These are phyloP conservation scores for Sapajus apella DNA, from an alignment of 2,113 vertebrate species.

Conservation along the genomic window DNA sequence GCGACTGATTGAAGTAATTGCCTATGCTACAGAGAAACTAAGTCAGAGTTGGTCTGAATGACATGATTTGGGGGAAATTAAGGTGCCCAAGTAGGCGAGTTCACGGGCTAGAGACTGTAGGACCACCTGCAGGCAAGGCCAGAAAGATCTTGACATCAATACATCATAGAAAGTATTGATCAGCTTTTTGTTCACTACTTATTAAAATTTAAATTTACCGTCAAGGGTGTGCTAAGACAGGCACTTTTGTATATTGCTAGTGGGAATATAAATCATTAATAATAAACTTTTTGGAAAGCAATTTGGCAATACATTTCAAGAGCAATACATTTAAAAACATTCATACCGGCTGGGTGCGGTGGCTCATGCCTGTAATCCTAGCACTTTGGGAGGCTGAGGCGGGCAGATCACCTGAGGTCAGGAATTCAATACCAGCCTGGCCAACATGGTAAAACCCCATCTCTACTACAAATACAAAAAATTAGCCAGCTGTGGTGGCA, in stretches of 20 bases:
- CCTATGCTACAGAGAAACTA: background rate
- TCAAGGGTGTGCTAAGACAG: background rate
- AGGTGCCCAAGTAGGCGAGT: background rate
- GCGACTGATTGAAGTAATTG: background rate
- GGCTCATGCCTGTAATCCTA: no score
- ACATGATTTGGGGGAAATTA: background rate
- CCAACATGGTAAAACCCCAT: no score
- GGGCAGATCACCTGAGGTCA: background rate
- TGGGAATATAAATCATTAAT: slow-evolving; percentile 13
- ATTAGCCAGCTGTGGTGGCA: no score
- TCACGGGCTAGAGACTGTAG: background rate
- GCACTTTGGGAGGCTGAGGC: background rate
- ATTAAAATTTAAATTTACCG: slow-evolving; percentile 3
- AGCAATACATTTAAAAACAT: background rate
- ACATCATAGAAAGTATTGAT: background rate
- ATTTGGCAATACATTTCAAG: background rate
- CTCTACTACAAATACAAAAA: no score
- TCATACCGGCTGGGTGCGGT: background rate
- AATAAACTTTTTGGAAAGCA: slow-evolving; percentile 3
- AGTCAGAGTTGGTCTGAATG: background rate
- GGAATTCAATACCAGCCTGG: no score
- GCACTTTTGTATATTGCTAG: background rate
- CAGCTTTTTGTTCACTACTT: background rate
- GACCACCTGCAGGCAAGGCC: background rate
- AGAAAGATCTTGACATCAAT: background rate